Evolutionary conservation across 2,113 vertebrate genomes (phyloP), one percentile per base, ranked within the genome.

Genomic region (Pogona vitticeps): DNA sequence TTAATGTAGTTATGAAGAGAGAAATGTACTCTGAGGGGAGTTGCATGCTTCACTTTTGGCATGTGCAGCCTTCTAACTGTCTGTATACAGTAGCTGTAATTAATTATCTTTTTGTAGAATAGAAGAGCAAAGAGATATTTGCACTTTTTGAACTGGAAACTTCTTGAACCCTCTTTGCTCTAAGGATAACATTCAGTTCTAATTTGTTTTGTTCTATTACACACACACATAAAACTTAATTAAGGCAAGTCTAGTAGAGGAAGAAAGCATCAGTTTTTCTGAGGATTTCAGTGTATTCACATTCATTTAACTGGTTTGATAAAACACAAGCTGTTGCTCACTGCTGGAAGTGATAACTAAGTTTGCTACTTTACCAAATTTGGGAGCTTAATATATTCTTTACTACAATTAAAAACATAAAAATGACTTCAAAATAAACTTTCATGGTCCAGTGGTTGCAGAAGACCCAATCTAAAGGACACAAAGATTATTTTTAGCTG

Each of bases 1-100:
- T 94, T 94, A 93, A 92, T 88, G 46, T 84, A 86, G 92, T 92
- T 94, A 38, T 61, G 86, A 89, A 82, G 92, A 90, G 84, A 89
- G 89, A 77, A 31, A 38, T 26, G 80, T 87, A 71, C 90, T 95
- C 88, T 3, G 40, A 61, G 76, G 90, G 90, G 89, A 93, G 84
- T 88, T 33, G 78, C 73, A 21, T 79, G 70, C 91, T 92, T 92
- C 80, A 56, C 31, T 91, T 89, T 52, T 88, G 89, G 85, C 85
- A 91, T 77, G 36, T 83, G 83, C 84, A 68, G 82, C 73, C 0
- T 2, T 92, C 90, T 59, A 67, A 68, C 88, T 87, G 85, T 86
- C 21, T 90, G 87, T 17, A 0, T 79, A 56, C n/a, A n/a, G n/a
- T 61, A 52, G 21, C 28, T 90, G 83, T 92, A 92, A 94, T 95